A percentile compares a stretch with the other conserved stretches of the same genome.
Evolutionary conservation across 2,113 vertebrate species (phyloP).

Genomic region (Bubalus kerabau): DNA sequence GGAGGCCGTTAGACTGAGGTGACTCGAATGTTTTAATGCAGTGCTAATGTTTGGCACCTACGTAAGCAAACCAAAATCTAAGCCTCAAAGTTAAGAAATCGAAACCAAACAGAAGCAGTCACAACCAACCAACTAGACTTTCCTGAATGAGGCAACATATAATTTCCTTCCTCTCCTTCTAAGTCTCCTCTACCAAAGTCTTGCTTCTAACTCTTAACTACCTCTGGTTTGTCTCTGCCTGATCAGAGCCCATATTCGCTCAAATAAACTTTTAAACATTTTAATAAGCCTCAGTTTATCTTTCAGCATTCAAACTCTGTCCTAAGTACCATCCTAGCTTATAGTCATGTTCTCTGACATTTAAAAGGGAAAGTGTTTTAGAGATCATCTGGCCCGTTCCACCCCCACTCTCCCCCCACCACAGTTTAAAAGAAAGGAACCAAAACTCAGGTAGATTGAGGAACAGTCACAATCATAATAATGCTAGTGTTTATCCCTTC

Average conservation of each 20-base stretch:
- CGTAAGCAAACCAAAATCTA: not conserved
- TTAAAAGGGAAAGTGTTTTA: not conserved
- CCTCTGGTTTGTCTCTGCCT: not conserved
- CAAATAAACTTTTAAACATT: not conserved
- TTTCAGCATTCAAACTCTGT: not conserved
- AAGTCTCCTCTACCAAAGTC: not conserved
- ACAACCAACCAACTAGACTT: not conserved
- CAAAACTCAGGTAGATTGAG: not conserved
- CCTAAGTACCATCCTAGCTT: not conserved
- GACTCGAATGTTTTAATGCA: not conserved
- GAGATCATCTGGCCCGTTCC: not conserved
- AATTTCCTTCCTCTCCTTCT: not conserved
- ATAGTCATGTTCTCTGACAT: not conserved
- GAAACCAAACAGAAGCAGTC: not conserved
- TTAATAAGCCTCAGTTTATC: not conserved
- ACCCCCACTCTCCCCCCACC: fast-evolving
- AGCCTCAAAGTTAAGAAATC: not conserved
- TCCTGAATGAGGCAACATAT: not conserved
- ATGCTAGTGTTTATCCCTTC: not conserved
- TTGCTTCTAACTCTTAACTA: not conserved
- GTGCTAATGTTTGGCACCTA: not conserved
- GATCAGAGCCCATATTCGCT: not conserved
- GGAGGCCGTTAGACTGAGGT: not conserved
- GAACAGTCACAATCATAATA: not conserved
- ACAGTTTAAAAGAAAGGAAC: not conserved